phyloP scores from a whole-genome alignment of 1,140 invertebrate species.

The Lordiphosa stackelbergi region DNA sequence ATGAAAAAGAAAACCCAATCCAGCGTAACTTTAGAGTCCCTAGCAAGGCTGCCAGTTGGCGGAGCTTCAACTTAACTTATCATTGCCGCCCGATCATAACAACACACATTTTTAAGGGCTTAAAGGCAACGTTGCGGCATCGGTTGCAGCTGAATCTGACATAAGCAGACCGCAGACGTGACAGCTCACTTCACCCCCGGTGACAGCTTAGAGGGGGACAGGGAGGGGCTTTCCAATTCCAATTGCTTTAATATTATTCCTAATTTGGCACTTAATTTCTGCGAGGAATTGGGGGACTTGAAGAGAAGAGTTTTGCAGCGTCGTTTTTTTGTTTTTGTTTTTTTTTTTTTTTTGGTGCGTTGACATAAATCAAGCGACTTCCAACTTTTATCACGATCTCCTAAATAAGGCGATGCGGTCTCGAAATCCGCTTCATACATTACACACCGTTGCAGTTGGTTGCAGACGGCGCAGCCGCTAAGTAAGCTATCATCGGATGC shows the following conservation, averaged over 20 bases:
- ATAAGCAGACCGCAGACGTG: constrained; percentile 74
- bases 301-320: constrained; percentile 4
- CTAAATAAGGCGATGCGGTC: constrained; percentile 74
- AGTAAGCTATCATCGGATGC: constrained; percentile 76
- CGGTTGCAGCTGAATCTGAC: constrained; percentile 67
- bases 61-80: constrained; percentile 53
- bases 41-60: constrained; percentile 54
- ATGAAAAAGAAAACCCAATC: constrained; percentile 36
- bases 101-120: constrained; percentile 76
- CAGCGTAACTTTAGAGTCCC: constrained; percentile 65
- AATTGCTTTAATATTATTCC: constrained; percentile 69
- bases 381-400: constrained; percentile 77
- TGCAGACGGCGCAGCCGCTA: constrained; percentile 42
- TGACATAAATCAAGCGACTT: constrained; percentile 77
- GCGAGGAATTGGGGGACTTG: constrained; percentile 12
- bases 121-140: constrained; percentile 35
- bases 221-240: constrained; percentile 9
- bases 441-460: constrained; percentile 33
- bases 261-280: constrained; percentile 70
- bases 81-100: constrained; percentile 70
- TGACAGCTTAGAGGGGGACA: constrained; percentile 48
- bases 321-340: constrained; percentile 1
- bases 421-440: constrained; percentile 69
- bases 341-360: constrained; percentile 38
- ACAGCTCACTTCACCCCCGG: constrained; percentile 65